phyloP scores from a whole-genome alignment of 2,888 invertebrate genomes.

The Marasmarcha lunaedactyla region DNA sequence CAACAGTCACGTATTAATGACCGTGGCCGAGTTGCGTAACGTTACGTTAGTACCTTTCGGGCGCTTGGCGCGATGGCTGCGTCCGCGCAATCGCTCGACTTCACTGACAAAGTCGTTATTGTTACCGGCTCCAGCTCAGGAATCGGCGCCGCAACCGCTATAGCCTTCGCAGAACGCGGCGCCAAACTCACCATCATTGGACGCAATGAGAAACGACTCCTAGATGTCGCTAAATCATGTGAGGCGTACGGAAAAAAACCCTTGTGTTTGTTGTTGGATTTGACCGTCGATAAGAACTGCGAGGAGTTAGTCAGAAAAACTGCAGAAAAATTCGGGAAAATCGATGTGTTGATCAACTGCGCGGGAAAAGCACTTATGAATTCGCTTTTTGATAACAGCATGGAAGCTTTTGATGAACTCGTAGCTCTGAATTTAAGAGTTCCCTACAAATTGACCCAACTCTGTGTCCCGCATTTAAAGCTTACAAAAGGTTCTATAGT shows the following conservation, averaged over 20 bases:
- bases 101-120: conserved; percentile 35
- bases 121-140: conserved; percentile 45
- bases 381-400: conserved; percentile 33
- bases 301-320: conserved; percentile 34
- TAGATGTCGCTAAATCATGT: conserved; percentile 27
- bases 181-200: conserved; percentile 33
- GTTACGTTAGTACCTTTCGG: no score
- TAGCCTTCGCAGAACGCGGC: conserved; percentile 32
- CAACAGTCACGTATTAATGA: no score
- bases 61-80: no score
- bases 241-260: conserved; percentile 27
- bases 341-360: conserved; percentile 39
- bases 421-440: conserved; percentile 35
- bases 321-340: conserved; percentile 25
- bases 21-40: no score
- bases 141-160: conserved; percentile 41
- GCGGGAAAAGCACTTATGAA: conserved; percentile 33
- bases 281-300: conserved; percentile 31
- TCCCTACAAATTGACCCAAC: conserved; percentile 36
- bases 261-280: conserved; percentile 30
- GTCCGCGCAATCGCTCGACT: conserved; percentile 22
- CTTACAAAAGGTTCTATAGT: conserved; percentile 37
- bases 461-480: conserved; percentile 32
- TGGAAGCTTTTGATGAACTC: conserved; percentile 37
- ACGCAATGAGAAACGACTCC: conserved; percentile 30